Evolutionary conservation across 2,797 vertebrate species (phyloP), one percentile per base, ranked within the genome.

Genomic region (Heliangelus exortis): DNA sequence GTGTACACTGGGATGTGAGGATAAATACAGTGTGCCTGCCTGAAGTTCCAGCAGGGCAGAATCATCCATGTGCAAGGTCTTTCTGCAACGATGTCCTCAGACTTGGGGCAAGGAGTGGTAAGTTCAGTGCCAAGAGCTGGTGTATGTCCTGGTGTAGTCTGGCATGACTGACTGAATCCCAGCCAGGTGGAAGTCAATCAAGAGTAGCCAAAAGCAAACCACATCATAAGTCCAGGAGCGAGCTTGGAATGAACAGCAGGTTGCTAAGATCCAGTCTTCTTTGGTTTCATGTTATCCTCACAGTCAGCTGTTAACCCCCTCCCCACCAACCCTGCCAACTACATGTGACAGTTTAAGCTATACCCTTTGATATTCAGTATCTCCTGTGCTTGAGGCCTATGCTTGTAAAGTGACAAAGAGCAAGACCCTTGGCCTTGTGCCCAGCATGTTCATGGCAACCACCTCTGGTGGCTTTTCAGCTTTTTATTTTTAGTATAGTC

Each of bases 321-420:
- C 47, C 53, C 47, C 16, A 9, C 53, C 25, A 50, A 4, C 72
- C 61, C 28, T 50, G 45, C 57, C 69, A 84, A 54, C 29, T 41
- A 57, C 3, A n/a, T 18, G 33, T 82, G 41, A 50, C 55, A 19
- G 50, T 75, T 67, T 22, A 84, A 86, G 62, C 29, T 2, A 2
- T 83, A 77, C 83, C 53, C 87, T 95, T 75, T 93, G 82, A 76
- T 68, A 89, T 92, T 83, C 68, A 76, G 36, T 50, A 45, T 74
- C 84, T 63, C 83, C 41, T n/a, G 1, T 54, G 45, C 47, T 22
- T 28, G 48, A 43, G 62, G 26, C 34, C 34, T 50, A 1, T 41
- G 39, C 58, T 45, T 53, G 92, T 82, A 81, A 95, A 82, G 62
- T 50, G 74, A 90, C 81, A 90, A 71, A 62, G 62, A 68, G 62